These are phyloP conservation scores for Acanthochromis polyacanthus DNA, from an alignment of 2,113 vertebrate species.

Conservation along the genomic window DNA sequence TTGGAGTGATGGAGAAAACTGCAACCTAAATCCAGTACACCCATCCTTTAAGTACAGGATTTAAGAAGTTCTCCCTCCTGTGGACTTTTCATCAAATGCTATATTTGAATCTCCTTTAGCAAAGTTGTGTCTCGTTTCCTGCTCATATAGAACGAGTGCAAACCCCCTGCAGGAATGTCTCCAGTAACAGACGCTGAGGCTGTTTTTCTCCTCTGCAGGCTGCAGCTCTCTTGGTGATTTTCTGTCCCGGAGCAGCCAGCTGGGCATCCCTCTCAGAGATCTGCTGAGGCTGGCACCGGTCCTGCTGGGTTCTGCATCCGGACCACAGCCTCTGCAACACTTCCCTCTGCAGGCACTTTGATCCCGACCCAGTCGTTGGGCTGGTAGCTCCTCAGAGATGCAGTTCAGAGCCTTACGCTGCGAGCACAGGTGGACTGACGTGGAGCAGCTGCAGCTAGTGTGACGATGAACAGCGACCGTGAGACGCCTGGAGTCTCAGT, in stretches of 20 bases:
- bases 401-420: conserved; percentile 23
- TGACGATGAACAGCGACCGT: not conserved
- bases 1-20: too few species aligned
- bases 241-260: conserved; percentile 86
- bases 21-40: too few species aligned
- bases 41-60: too few species aligned
- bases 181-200: not conserved
- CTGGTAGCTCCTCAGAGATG: conserved; percentile 14
- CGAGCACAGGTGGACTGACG: conserved; percentile 20
- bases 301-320: conserved; percentile 77
- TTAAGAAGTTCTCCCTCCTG: too few species aligned
- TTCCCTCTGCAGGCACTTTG: conserved; percentile 53
- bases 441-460: not conserved
- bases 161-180: not conserved
- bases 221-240: conserved; percentile 89
- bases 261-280: conserved; percentile 90
- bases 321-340: conserved; percentile 20
- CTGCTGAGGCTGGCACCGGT: conserved; percentile 90
- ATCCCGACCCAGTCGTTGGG: conserved; percentile 1
- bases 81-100: too few species aligned
- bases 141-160: too few species aligned
- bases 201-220: conserved; percentile 78
- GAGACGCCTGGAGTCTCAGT: not conserved
- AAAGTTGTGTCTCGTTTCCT: too few species aligned
- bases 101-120: too few species aligned